Evolutionary conservation across 2,113 vertebrate genomes (phyloP).

Genomic region (Chionis minor): DNA sequence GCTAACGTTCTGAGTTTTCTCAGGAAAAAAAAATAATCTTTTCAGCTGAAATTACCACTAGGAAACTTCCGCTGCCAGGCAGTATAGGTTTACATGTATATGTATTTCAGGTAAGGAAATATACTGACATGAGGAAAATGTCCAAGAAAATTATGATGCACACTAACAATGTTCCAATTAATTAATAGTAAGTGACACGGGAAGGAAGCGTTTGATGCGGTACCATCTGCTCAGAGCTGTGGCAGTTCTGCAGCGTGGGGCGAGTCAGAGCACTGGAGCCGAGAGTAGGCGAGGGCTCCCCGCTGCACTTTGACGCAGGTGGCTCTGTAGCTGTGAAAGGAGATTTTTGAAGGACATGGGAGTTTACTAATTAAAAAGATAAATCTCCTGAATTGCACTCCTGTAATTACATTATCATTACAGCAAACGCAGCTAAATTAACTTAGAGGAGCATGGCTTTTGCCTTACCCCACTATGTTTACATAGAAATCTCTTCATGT

Average conservation of each 20-base stretch:
- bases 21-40: not conserved
- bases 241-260: not conserved
- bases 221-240: conserved; percentile 58
- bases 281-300: conserved; percentile 32
- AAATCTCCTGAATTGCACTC: conserved; percentile 49
- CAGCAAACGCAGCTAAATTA: not conserved
- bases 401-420: conserved; percentile 42
- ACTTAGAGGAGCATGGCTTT: conserved; percentile 16
- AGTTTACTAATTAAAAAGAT: conserved; percentile 63
- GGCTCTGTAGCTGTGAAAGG: conserved; percentile 18
- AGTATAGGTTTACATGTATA: not conserved
- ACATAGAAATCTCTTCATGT: conserved; percentile 23
- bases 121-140: not conserved
- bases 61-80: not conserved
- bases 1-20: not conserved
- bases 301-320: conserved; percentile 48
- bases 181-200: conserved; percentile 44
- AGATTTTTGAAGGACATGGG: conserved; percentile 53
- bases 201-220: not conserved
- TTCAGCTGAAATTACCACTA: not conserved
- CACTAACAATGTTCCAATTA: conserved; percentile 26
- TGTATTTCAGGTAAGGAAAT: not conserved
- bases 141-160: not conserved
- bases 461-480: conserved; percentile 10
- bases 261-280: not conserved